A percentile compares a stretch with the other conserved stretches of the same genome.
Conservation (phyloP, 2,113 vertebrate genomes). For the human (Homo sapiens) region DNA sequence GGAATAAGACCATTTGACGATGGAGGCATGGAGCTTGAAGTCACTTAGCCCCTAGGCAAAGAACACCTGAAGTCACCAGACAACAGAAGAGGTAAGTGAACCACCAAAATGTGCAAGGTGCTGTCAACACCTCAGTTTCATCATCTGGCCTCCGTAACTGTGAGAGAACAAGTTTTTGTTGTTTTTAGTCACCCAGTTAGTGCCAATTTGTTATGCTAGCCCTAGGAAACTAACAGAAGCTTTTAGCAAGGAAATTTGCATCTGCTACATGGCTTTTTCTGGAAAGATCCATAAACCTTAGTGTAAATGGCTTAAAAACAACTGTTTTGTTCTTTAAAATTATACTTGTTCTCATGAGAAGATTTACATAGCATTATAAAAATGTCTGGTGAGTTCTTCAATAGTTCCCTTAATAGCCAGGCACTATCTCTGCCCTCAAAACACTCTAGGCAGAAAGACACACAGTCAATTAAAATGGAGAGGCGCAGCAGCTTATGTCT, state of each 20-base stretch:
- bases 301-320: slow-evolving; percentile 23
- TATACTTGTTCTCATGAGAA: background rate
- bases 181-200: background rate
- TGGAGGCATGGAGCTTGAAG: background rate
- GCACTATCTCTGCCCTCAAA: background rate
- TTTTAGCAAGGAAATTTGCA: slow-evolving; percentile 20
- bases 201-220: slow-evolving; percentile 11
- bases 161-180: background rate
- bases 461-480: slow-evolving; percentile 3
- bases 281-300: background rate
- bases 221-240: background rate
- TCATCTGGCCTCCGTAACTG: background rate
- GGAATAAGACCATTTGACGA: background rate
- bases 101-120: background rate
- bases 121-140: background rate
- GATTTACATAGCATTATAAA: background rate
- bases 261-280: background rate
- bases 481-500: background rate
- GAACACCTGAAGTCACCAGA: background rate
- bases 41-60: background rate
- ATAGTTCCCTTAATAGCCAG: background rate
- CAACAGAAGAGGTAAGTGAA: background rate
- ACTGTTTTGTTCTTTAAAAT: background rate
- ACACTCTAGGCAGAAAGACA: background rate
- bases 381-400: background rate